Percentiles rank a stretch among this genome's conserved stretches.
These are phyloP conservation scores for Herminia tarsipennalis DNA, from an alignment of 2,888 invertebrate genomes.

Conservation along the genomic window DNA sequence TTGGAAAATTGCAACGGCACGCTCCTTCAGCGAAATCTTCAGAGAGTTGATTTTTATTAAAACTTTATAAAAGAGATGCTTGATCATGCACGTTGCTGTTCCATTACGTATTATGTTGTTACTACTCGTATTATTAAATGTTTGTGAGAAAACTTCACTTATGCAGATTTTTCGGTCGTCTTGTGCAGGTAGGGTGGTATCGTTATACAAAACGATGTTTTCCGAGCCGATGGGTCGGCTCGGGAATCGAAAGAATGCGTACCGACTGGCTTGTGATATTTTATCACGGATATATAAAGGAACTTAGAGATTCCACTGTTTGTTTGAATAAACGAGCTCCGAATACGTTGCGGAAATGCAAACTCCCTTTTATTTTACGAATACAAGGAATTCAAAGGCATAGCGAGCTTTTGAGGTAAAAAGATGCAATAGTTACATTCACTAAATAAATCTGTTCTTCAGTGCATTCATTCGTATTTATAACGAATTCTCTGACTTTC, in stretches of 20 bases:
- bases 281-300: constrained; percentile 71
- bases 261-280: constrained; percentile 72
- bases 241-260: constrained; percentile 71
- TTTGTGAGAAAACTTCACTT: constrained; percentile 34
- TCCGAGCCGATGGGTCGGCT: constrained; percentile 66
- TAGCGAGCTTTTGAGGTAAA: constrained; percentile 60
- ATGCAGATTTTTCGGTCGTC: constrained; percentile 28
- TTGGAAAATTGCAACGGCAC: constrained; percentile 76
- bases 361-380: constrained; percentile 72
- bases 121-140: constrained; percentile 48
- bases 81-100: constrained; percentile 53
- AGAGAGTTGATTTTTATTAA: constrained; percentile 76
- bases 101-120: constrained; percentile 46
- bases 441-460: constrained; percentile 28
- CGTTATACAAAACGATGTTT: constrained; percentile 68
- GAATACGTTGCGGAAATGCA: constrained; percentile 75
- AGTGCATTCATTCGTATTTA: constrained; percentile 21
- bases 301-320: constrained; percentile 71
- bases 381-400: constrained; percentile 73
- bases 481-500: constrained; percentile 19
- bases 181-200: constrained; percentile 20
- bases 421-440: constrained; percentile 58
- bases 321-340: constrained; percentile 74
- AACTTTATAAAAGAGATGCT: constrained; percentile 59
- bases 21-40: constrained; percentile 57